Evolutionary conservation across 2,113 vertebrate species (phyloP), one percentile per base, ranked within the genome.

Genomic region (Pelobates fuscus): DNA sequence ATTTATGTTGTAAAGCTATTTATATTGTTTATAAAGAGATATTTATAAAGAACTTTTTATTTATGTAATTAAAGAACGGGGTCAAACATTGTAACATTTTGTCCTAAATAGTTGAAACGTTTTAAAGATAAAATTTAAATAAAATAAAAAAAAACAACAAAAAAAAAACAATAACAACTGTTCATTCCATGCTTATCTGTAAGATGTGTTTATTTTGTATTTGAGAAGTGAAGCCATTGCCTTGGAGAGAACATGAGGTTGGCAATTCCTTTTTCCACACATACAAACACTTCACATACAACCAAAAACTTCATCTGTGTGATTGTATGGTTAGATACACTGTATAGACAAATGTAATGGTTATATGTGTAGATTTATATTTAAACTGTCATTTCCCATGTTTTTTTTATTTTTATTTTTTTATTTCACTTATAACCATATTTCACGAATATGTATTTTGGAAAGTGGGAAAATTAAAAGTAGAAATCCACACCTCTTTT

Each of bases 1-100:
- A 93, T 93, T 93, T 93, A 92, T 92, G 91, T 92, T 92, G 90
- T 92, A 92, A 92, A 92, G 89, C 91, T 92, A 92, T 93, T 92
- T 92, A 92, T 92, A 92, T 92, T 92, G 91, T 92, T 91, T 93
- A 92, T 92, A 92, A 90, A 93, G 89, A 92, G 89, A 92, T 91
- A 92, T 93, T 92, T 93, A 92, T 93, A 91, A 91, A 88, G 85
- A 77, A 68, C 85, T 88, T 89, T 37, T 93, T 93, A 93, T 93
- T 93, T 93, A 92, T 93, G 91, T 92, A 92, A 92, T 88, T 88
- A 91, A 91, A 91, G 91, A 90, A 87, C 88, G 84, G 83, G 83
- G 83, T 85, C 84, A 84, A 89, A 85, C 88, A 87, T 88, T 92
- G 90, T 92, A 86, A 91, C 82, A 58, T 84, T 86, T 88, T 89